Base-by-base conservation (phyloP, 2,888 invertebrate genomes). In the Neuroscelio doddi region DNA sequence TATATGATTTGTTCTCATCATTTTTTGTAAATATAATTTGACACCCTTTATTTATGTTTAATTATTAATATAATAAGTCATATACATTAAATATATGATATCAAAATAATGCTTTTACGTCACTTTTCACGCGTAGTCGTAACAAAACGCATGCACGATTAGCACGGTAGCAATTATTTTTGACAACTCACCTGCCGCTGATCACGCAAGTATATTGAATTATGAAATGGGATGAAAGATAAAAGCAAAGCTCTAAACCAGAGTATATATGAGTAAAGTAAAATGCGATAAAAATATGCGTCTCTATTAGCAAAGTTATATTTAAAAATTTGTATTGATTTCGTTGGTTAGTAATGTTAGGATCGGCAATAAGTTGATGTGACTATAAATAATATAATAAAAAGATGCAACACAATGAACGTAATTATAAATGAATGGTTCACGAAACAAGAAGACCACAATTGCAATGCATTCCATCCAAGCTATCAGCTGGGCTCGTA, bases 361-460 rank as follows among this genome's bases (percentile, higher is more conserved):
- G 21, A 21, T n/a, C n/a, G n/a, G n/a, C n/a, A n/a, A n/a, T n/a
- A n/a, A n/a, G n/a, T n/a, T n/a, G n/a, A n/a, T n/a, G n/a, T n/a
- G n/a, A n/a, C n/a, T n/a, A n/a, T n/a, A n/a, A n/a, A n/a, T n/a
- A n/a, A n/a, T n/a, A n/a, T n/a, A n/a, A n/a, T n/a, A n/a, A n/a
- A 34, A 47, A 63, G 39, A 34, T 32, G 9, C 27, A 39, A 42
- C 9, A 56, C 51, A 24, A 45, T 55, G 56, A 51, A 41, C 32
- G 47, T 47, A 63, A 57, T 63, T 57, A 63, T 52, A 52, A 53
- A 64, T 53, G 57, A 57, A 64, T 53, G 45, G 53, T 49, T 53
- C 57, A 58, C 38, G 51, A 57, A 64, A 12, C 53, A 50, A 49
- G 64, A 64, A 64, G 53, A 57, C 64, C 64, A 47, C 64, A 58